Conservation (phyloP, 2,113 vertebrate genomes). For the Mirza zaza region DNA sequence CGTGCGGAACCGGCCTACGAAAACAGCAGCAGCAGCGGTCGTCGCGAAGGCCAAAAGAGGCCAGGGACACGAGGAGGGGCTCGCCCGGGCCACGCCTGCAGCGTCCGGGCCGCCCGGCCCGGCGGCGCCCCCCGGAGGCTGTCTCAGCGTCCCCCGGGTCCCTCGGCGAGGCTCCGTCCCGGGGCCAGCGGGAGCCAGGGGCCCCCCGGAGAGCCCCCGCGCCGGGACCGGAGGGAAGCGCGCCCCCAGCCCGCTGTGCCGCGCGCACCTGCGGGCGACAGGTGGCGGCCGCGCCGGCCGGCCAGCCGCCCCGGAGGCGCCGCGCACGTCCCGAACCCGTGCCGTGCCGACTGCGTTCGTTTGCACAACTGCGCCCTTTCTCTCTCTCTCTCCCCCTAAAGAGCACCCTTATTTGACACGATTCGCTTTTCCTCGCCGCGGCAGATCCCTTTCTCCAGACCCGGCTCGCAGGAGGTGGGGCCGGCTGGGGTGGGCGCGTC, state of each 20-base stretch:
- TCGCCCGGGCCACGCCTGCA: rapidly evolving
- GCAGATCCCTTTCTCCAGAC: not conserved
- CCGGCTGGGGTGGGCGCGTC: too few species aligned
- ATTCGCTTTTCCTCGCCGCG: not conserved
- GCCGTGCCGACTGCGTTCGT: rapidly evolving
- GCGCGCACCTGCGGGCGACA: too few species aligned
- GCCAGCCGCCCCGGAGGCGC: not conserved
- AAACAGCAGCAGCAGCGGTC: too few species aligned
- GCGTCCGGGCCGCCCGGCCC: rapidly evolving
- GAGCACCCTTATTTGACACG: not conserved
- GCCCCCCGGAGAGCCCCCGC: not conserved
- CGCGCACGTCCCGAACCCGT: rapidly evolving
- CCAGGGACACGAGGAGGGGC: not conserved
- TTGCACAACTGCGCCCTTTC: rapidly evolving
- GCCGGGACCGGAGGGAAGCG: rapidly evolving
- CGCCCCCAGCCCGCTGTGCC: not conserved
- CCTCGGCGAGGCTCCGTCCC: not conserved
- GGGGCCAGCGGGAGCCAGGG: not conserved
- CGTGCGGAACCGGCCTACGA: not conserved
- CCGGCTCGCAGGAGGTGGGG: rapidly evolving
- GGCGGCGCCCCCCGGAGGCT: rapidly evolving
- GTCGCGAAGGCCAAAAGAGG: too few species aligned
- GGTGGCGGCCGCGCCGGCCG: too few species aligned
- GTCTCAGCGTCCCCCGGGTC: rapidly evolving
- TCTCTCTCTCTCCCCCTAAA: not conserved